phyloP scores from a whole-genome alignment of 2,797 vertebrate genomes.

The Amniataba percoides region DNA sequence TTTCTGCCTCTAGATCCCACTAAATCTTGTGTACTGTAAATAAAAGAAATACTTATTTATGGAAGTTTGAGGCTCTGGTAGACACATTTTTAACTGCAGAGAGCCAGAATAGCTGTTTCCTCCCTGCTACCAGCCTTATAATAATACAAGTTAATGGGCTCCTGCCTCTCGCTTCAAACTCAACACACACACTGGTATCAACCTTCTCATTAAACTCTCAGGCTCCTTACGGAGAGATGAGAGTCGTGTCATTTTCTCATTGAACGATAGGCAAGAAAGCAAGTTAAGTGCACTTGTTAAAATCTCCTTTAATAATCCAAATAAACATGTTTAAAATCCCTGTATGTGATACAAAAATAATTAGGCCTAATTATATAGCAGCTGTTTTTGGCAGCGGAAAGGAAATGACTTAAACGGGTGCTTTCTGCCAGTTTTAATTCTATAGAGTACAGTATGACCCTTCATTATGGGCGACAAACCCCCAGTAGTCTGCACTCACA shows the following conservation, averaged over 20 bases:
- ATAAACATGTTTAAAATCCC: background rate
- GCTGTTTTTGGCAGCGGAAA: slow-evolving; percentile 16
- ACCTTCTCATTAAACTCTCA: background rate
- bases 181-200: background rate
- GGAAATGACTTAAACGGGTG: slow-evolving; percentile 20
- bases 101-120: background rate
- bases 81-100: background rate
- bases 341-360: background rate
- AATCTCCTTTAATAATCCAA: slow-evolving; percentile 1
- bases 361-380: slow-evolving; percentile 17
- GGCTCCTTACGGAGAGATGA: background rate
- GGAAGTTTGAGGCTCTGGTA: background rate
- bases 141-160: background rate
- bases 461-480: slow-evolving; percentile 51
- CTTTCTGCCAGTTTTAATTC: slow-evolving; percentile 31
- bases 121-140: background rate
- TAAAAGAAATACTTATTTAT: background rate
- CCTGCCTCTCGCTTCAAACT: too few species aligned
- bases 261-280: background rate
- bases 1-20: too few species aligned
- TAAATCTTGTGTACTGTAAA: background rate
- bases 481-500: slow-evolving; percentile 47
- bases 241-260: background rate
- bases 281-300: background rate
- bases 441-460: slow-evolving; percentile 42